These are phyloP conservation scores for Diplolepis rosae DNA, from an alignment of 2,888 invertebrate species.

Conservation along the genomic window DNA sequence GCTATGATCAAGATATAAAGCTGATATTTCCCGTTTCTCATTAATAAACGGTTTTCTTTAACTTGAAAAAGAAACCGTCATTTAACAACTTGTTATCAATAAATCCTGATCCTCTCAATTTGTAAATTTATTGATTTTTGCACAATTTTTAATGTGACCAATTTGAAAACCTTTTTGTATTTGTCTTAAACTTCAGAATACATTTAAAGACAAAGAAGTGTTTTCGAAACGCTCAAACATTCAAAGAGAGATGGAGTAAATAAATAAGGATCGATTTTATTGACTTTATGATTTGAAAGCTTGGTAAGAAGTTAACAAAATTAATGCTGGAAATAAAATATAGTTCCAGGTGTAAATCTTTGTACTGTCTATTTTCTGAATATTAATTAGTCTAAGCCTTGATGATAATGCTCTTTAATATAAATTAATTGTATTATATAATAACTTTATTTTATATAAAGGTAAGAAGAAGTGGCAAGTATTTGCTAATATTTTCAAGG, in stretches of 20 bases:
- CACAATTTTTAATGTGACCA: neutral
- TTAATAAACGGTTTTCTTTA: neutral
- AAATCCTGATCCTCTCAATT: neutral
- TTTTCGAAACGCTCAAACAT: too few species aligned
- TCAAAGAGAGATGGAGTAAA: too few species aligned
- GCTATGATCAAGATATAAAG: neutral
- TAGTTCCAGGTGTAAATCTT: too few species aligned
- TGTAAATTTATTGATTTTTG: neutral
- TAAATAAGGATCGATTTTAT: too few species aligned
- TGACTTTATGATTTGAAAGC: too few species aligned
- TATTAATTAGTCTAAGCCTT: slow-evolving; percentile 10
- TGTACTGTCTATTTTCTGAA: neutral
- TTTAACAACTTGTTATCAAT: neutral
- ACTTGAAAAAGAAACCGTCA: neutral
- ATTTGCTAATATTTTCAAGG: slow-evolving; percentile 43
- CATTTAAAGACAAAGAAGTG: too few species aligned
- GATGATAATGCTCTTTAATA: slow-evolving; percentile 1
- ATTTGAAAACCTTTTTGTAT: too few species aligned
- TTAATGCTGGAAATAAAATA: too few species aligned
- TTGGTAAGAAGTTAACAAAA: too few species aligned
- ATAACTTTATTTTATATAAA: slow-evolving; percentile 5
- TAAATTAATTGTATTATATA: slow-evolving; percentile 3
- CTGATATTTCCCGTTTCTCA: slow-evolving; percentile 3
- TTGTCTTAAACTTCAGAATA: too few species aligned
- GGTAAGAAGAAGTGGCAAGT: slow-evolving; percentile 5